Evolutionary conservation across 2,113 vertebrate genomes (phyloP).

Genomic region (Arothron firmamentum): DNA sequence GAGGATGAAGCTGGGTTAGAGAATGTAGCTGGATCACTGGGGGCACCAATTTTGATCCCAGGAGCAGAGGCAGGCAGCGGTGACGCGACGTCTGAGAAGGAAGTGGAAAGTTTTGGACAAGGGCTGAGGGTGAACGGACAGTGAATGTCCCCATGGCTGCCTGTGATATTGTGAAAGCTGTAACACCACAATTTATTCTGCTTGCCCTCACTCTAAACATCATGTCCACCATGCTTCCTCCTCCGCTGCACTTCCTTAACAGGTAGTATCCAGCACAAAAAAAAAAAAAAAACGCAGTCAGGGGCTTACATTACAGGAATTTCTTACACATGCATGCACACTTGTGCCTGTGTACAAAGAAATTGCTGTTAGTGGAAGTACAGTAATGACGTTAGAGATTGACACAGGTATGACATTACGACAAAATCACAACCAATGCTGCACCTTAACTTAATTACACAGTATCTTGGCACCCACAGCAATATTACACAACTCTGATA

Average conservation of each 20-base stretch:
- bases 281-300: conserved; percentile 30
- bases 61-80: conserved; percentile 48
- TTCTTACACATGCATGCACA: conserved; percentile 57
- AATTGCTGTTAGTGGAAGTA: conserved; percentile 37
- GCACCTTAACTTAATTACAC: conserved; percentile 31
- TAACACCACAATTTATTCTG: conserved; percentile 48
- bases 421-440: conserved; percentile 12
- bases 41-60: conserved; percentile 47
- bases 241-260: conserved; percentile 55
- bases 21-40: conserved; percentile 49
- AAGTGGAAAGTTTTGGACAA: conserved; percentile 70
- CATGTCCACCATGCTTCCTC: conserved; percentile 44
- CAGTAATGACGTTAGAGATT: conserved; percentile 46
- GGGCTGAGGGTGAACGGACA: conserved; percentile 74
- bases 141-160: conserved; percentile 56
- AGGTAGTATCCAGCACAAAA: conserved; percentile 47
- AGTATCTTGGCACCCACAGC: conserved; percentile 26
- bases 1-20: conserved; percentile 70
- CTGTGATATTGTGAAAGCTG: conserved; percentile 54
- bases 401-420: conserved; percentile 69
- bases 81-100: conserved; percentile 55
- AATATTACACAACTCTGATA: conserved; percentile 31
- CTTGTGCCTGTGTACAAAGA: conserved; percentile 31
- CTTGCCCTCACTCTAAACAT: conserved; percentile 53
- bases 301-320: conserved; percentile 49